Evolutionary conservation across 1,140 invertebrate genomes (phyloP), one percentile per base, ranked within the genome.

Genomic region (Meloidogyne floridensis): DNA sequence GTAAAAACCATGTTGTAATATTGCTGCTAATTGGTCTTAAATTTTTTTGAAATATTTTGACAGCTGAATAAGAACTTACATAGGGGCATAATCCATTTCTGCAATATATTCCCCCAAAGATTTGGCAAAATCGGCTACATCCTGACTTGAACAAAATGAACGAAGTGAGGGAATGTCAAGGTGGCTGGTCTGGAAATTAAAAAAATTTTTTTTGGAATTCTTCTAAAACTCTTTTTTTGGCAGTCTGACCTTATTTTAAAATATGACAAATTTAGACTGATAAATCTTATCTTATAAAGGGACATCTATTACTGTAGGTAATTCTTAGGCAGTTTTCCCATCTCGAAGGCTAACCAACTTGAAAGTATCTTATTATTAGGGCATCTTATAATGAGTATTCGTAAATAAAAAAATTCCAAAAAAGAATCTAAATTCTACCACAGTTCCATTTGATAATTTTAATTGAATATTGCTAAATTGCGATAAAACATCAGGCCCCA

Each of bases 1-100:
- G 91, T 75, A 18, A 81, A 75, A 15, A 84, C 53, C 47, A 83
- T 32, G 43, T 76, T n/a, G 75, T 51, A 70, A 32, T 20, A 72
- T n/a, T 72, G 47, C 42, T 69, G 13, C 32, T 32, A 32, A 18
- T 43, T 53, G 75, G 15, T 11, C 59, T 72, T 79, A 20, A 20
- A 10, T n/a, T n/a, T 13, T 20, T 59, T 8, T 20, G 47, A 70
- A 43, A 32, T 3, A 42, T 20, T 54, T n/a, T 10, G 54, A 70
- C 53, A 15, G 32, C 1, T 32, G 20, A 20, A 20, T 59, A 6
- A n/a, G 18, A 53, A 76, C 11, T 75, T 3, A 13, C 54, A 79
- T 65, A 20, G 72, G 43, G 15, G 72, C 18, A 74, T 74, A 51
- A 18, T 74, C 15, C 72, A 74, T 20, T 79, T 79, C 65, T n/a